Base-by-base conservation (phyloP, 2,797 vertebrate genomes). In the Bradypodion pumilum region DNA sequence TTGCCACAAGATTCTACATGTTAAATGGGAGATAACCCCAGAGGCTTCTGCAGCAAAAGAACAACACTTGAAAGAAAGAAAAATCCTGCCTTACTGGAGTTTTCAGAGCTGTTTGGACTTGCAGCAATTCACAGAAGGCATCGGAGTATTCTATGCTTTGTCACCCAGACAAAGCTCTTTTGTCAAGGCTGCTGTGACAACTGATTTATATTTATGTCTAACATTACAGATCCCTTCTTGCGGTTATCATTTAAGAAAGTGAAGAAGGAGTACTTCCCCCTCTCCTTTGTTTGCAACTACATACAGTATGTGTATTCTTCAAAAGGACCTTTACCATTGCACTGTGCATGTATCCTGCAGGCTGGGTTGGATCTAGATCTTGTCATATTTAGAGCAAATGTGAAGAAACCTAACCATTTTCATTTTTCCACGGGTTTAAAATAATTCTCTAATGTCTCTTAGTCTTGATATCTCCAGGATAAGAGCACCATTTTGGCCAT, bases 1-100 rank as follows among this genome's bases (percentile, higher is more conserved):
- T 27, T 29, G 0, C 86, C 91, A 49, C 94, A 94, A 94, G 94
- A 92, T 87, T 90, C 85, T 21, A 72, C 94, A 89, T 46, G 94
- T 81, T 89, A 87, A 80, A 0, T 0, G 21, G n/a, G 84, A 72
- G 78, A 89, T 86, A 89, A 90, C 89, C 92, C 90, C 84, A 81
- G 92, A 90, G 86, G 88, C 74, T 90, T 89, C 91, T 89, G 89
- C 4, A 89, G 89, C 4, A 0, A 77, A 74, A 88, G 40, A 93
- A 86, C 84, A 84, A 86, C 42, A 81, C 78, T 88, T 29, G 1
- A 72, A 81, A 88, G 91, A 84, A 1, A 44, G 0, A 0, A 37
- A 0, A 0, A 74, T n/a, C 40, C 82, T 87, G 23, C 89, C 87
- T 81, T 91, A 86, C 85, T 68, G 78, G 79, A 89, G 88, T 83